A percentile compares a stretch with the other conserved stretches of the same genome.
phyloP scores from a whole-genome alignment of 2,888 invertebrate species.

The Amblyteles armatorius region DNA sequence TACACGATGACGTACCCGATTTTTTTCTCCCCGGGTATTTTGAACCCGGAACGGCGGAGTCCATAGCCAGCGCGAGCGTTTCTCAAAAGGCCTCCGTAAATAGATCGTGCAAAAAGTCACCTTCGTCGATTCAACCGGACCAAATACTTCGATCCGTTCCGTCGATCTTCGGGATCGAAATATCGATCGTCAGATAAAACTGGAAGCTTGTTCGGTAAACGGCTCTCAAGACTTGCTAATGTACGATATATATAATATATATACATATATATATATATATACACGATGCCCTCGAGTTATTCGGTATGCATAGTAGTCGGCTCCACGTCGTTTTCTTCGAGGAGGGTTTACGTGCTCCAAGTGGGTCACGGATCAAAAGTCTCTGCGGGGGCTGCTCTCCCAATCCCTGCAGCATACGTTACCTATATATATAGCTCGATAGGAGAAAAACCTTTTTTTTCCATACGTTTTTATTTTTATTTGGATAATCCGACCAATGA shows the following conservation, averaged over 20 bases:
- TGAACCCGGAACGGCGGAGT: neutral
- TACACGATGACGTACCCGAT: neutral
- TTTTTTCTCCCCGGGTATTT: neutral
- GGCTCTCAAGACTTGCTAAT: neutral
- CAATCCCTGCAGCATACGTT: conserved; percentile 7
- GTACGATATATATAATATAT: neutral
- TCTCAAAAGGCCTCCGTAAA: neutral
- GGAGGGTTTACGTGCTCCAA: conserved; percentile 19
- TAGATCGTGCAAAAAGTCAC: conserved; percentile 5
- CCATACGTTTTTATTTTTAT: neutral
- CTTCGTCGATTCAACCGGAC: conserved; percentile 7
- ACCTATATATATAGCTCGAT: neutral
- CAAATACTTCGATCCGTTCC: neutral
- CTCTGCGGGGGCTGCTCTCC: conserved; percentile 14
- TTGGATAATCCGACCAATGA: too few species aligned
- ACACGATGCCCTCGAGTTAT: conserved; percentile 2
- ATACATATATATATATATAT: neutral
- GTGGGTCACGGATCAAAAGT: conserved; percentile 24
- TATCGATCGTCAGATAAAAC: neutral
- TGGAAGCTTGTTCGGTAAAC: neutral
- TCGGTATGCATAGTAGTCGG: neutral
- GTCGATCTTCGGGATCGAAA: neutral
- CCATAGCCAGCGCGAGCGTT: neutral
- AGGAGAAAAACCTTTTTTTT: neutral
- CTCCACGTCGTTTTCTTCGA: conserved; percentile 9